Evolutionary conservation across 2,113 vertebrate genomes (phyloP).

Genomic region (Pipa parva): DNA sequence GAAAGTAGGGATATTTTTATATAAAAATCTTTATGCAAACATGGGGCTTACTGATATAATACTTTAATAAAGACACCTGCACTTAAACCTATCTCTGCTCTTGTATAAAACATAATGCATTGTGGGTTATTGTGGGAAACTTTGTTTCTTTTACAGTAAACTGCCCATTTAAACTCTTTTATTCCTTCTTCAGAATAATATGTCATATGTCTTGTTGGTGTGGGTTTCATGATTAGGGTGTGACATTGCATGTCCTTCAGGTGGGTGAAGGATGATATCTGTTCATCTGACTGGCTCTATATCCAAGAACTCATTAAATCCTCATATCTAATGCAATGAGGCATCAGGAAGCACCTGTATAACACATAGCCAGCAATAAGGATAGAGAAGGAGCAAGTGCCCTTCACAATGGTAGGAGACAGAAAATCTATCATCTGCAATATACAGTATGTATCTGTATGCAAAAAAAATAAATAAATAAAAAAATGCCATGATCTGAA

Average conservation of each 20-base stretch:
- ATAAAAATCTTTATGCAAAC: no score
- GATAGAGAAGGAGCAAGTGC: background rate
- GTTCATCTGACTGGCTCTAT: constrained; percentile 27
- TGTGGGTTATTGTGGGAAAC: no score
- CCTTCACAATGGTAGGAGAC: constrained; percentile 16
- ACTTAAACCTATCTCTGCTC: no score
- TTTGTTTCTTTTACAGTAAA: no score
- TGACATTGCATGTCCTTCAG: constrained; percentile 32
- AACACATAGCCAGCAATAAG: background rate
- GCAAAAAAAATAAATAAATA: no score
- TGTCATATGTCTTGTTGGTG: background rate
- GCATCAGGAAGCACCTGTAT: constrained; percentile 29
- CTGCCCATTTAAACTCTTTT: background rate
- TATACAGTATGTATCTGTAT: background rate
- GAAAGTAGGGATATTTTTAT: no score
- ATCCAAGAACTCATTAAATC: constrained; percentile 32
- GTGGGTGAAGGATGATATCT: constrained; percentile 26
- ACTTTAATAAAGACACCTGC: no score
- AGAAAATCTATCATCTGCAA: constrained; percentile 13
- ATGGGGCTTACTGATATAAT: no score
- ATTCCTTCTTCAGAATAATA: no score
- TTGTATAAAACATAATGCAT: no score
- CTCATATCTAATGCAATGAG: constrained; percentile 34
- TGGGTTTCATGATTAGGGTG: background rate
- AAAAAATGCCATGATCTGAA: background rate